These are phyloP conservation scores for Brevimyrus niger DNA, from an alignment of 2,113 vertebrate genomes.

Conservation along the genomic window DNA sequence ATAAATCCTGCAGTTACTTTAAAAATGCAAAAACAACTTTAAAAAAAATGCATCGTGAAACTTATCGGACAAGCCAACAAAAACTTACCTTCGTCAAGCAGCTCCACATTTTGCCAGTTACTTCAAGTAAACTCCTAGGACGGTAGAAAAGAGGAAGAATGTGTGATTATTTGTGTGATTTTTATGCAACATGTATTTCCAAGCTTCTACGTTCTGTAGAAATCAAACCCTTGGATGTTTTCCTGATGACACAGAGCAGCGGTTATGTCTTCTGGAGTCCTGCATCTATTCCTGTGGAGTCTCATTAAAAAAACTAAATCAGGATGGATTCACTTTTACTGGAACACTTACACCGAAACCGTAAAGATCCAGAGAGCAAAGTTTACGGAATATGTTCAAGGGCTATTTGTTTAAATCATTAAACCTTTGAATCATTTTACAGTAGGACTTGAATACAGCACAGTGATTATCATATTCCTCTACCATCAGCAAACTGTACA, in stretches of 20 bases:
- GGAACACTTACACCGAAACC: neutral
- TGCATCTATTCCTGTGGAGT: neutral
- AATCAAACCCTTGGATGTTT: conserved; percentile 17
- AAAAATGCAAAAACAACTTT: neutral
- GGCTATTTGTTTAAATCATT: neutral
- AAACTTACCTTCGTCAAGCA: neutral
- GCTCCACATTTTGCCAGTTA: conserved; percentile 25
- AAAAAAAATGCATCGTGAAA: neutral
- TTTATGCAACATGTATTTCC: conserved; percentile 11
- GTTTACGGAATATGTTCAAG: neutral
- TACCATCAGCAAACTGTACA: neutral
- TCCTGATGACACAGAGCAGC: neutral
- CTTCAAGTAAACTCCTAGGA: neutral
- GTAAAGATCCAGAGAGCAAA: neutral
- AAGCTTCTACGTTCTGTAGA: neutral
- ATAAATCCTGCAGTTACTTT: neutral
- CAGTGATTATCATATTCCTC: neutral
- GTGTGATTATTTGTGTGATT: conserved; percentile 5
- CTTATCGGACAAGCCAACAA: neutral
- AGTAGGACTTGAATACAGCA: neutral
- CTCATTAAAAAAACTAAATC: neutral
- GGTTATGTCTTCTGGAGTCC: neutral
- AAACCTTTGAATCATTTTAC: neutral
- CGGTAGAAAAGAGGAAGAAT: conserved; percentile 15
- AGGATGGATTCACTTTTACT: neutral